Evolutionary conservation across 2,797 vertebrate genomes (phyloP).

Genomic region (Knipowitschia caucasica): DNA sequence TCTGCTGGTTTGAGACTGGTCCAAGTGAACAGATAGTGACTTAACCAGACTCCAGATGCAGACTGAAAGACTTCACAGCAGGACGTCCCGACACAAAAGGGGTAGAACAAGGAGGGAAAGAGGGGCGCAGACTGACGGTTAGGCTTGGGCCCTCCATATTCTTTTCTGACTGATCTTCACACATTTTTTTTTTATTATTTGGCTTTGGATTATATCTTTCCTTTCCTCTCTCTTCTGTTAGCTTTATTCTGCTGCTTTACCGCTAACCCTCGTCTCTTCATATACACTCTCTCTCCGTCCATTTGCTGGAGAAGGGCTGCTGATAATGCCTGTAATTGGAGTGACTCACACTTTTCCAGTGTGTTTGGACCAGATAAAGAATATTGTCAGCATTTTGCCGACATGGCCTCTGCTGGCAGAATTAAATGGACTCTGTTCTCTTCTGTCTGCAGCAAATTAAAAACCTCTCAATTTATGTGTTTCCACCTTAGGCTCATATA

Average conservation of each 20-base stretch:
- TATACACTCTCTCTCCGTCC: conserved; percentile 59
- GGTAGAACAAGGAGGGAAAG: conserved; percentile 18
- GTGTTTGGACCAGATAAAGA: conserved; percentile 82
- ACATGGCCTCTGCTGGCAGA: conserved; percentile 75
- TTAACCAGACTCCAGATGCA: conserved; percentile 49
- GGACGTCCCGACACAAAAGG: conserved; percentile 39
- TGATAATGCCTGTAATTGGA: conserved; percentile 82
- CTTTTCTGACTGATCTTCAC: conserved; percentile 46
- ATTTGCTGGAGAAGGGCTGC: conserved; percentile 66
- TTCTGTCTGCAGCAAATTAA: conserved; percentile 76
- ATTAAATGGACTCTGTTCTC: conserved; percentile 79
- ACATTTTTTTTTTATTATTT: conserved; percentile 40
- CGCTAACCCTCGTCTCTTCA: conserved; percentile 52
- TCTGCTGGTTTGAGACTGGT: conserved; percentile 13
- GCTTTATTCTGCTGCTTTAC: conserved; percentile 44
- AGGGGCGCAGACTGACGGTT: conserved; percentile 45
- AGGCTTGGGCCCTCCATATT: conserved; percentile 41
- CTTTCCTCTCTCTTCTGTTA: conserved; percentile 47
- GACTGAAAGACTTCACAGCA: conserved; percentile 48
- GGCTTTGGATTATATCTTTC: conserved; percentile 47
- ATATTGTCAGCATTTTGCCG: conserved; percentile 73
- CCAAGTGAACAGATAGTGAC: conserved; percentile 31
- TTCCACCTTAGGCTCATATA: conserved; percentile 67
- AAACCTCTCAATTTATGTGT: conserved; percentile 78
- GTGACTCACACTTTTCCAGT: conserved; percentile 77